Evolutionary conservation across 2,888 invertebrate species (phyloP).

Genomic region (Lucinisca nassula): DNA sequence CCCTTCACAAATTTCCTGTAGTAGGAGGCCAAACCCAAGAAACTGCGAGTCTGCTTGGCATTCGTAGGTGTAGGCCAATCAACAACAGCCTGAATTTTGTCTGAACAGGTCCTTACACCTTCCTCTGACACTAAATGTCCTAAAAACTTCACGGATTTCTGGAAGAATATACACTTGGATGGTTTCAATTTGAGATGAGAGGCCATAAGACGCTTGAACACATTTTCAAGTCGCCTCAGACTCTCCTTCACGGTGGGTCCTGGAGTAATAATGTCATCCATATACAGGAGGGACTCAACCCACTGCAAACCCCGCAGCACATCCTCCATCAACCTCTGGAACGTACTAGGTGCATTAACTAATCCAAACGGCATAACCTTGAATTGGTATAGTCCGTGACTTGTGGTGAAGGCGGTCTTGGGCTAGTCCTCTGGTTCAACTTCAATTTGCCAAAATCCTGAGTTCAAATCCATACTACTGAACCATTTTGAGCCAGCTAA

Average conservation of each 20-base stretch:
- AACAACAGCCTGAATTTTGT: slow-evolving; percentile 46
- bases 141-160: slow-evolving; percentile 37
- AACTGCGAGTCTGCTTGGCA: slow-evolving; percentile 32
- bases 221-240: slow-evolving; percentile 35
- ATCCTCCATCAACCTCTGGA: slow-evolving; percentile 36
- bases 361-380: slow-evolving; percentile 45
- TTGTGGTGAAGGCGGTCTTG: slow-evolving; percentile 49
- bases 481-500: slow-evolving; percentile 58
- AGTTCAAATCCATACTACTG: slow-evolving; percentile 58
- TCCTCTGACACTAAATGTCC: slow-evolving; percentile 55
- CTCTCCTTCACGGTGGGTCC: slow-evolving; percentile 51
- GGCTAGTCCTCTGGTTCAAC: slow-evolving; percentile 3
- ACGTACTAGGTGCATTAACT: too few relatives aligned
- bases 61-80: slow-evolving; percentile 31
- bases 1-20: slow-evolving; percentile 42
- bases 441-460: slow-evolving; percentile 26
- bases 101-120: slow-evolving; percentile 34
- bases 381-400: slow-evolving; percentile 40
- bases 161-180: slow-evolving; percentile 56
- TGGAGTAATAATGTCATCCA: slow-evolving; percentile 68
- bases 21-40: slow-evolving; percentile 56
- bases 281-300: slow-evolving; percentile 63
- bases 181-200: slow-evolving; percentile 58
- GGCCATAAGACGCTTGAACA: slow-evolving; percentile 48
- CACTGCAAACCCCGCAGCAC: slow-evolving; percentile 48